Base-by-base conservation (phyloP, 2,113 vertebrate species). In the Myotis lucifugus region DNA sequence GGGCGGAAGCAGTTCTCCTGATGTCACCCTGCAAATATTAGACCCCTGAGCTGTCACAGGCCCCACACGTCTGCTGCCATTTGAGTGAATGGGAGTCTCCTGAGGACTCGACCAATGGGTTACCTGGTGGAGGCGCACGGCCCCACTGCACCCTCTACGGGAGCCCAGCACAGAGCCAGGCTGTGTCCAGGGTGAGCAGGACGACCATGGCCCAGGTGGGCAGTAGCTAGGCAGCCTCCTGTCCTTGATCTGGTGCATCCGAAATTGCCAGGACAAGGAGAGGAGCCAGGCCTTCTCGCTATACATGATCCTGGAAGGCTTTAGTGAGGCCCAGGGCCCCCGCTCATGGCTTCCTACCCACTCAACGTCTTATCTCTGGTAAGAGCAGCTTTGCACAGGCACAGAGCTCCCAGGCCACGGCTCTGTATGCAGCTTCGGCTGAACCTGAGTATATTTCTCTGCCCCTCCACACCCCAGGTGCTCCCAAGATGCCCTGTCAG, bases 401-500 rank as follows among this genome's bases (percentile, higher is more conserved):
- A 82, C 14, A 4, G 7, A 7, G 3, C 72, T 76, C 42, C 23
- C 17, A 40, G 78, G 5, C 10, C 2, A 17, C 2, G 3, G 21
- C 18, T 64, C 21, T 8, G 54, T 13, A 12, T 37, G 84, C 3
- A 18, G 11, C 64, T 56, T 13, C 18, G 13, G 13, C 3, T 32
- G 13, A 34, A 40, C 1, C 15, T 64, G 69, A 74, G 0, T 1
- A 50, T 0, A 8, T 56, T 10, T 69, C 40, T 9, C 52, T 42
- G 23, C 54, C 46, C 46, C 46, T 10, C 46, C 46, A 8, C 11
- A 34, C 9, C 34, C 0, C 7, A 97, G 97, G 97, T 97, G 97
- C 42, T 83, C 85, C n/a, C 97, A 97, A 29, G 52, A 88, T 2
- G 0, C 42, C 12, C 0, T 10, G 29, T 0, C 0, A 0, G 88